Evolutionary conservation across 2,888 invertebrate species (phyloP).

Genomic region (Panzeria rudis): DNA sequence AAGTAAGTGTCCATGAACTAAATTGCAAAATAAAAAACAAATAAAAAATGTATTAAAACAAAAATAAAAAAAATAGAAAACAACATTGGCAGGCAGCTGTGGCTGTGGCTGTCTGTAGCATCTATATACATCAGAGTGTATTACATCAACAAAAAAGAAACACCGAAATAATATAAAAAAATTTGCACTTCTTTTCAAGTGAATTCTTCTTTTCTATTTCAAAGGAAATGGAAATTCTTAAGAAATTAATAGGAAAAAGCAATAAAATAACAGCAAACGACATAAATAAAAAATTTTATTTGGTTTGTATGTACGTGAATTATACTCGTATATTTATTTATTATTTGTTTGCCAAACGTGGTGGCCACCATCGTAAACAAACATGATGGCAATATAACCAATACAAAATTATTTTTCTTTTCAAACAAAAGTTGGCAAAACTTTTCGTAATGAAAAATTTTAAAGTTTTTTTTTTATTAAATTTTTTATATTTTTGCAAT

Average conservation of each 20-base stretch:
- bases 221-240: slow-evolving; percentile 35
- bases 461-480: not conserved
- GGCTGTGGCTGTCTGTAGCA: slow-evolving; percentile 32
- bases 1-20: slow-evolving; percentile 73
- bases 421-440: slow-evolving; percentile 27
- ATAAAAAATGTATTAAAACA: slow-evolving; percentile 23
- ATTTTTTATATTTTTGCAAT: not conserved
- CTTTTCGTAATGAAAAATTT: not conserved
- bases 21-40: slow-evolving; percentile 64
- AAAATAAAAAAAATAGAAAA: slow-evolving; percentile 26
- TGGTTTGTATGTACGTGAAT: slow-evolving; percentile 43
- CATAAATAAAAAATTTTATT: slow-evolving; percentile 38
- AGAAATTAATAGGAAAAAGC: slow-evolving; percentile 11
- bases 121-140: not conserved
- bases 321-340: slow-evolving; percentile 7
- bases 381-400: not conserved
- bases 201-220: not conserved
- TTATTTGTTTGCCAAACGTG: slow-evolving; percentile 42
- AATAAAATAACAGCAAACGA: not conserved
- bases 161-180: not conserved
- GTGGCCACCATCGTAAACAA: slow-evolving; percentile 39
- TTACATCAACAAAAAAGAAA: not conserved
- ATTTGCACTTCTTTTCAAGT: slow-evolving; percentile 7
- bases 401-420: slow-evolving; percentile 22
- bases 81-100: slow-evolving; percentile 51